phyloP scores from a whole-genome alignment of 2,797 vertebrate species.

The Acanthis flammea region DNA sequence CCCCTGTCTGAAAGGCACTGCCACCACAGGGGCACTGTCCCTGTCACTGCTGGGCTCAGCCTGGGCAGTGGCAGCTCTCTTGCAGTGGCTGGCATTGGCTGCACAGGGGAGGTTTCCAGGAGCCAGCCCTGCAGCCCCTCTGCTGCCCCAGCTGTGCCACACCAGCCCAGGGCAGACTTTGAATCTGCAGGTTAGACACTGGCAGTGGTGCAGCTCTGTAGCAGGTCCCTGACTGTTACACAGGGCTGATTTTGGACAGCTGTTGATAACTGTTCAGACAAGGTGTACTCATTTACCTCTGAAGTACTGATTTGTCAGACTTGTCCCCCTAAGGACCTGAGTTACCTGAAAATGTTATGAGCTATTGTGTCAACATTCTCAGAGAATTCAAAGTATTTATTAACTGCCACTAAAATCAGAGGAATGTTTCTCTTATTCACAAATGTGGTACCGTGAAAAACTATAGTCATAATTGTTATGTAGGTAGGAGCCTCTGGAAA shows the following conservation, averaged over 20 bases:
- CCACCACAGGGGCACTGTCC: neutral
- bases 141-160: neutral
- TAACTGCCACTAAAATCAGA: neutral
- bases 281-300: neutral
- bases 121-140: neutral
- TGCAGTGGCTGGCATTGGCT: neutral
- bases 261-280: neutral
- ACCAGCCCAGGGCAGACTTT: neutral
- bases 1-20: neutral
- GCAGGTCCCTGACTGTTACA: neutral
- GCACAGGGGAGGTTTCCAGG: neutral
- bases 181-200: neutral
- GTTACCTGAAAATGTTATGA: neutral
- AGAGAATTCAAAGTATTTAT: neutral
- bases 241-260: neutral
- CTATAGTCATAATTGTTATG: neutral
- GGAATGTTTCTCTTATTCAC: neutral
- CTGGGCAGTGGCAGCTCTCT: neutral
- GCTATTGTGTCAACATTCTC: neutral
- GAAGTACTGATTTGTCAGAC: neutral
- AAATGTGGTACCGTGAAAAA: neutral
- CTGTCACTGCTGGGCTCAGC: neutral
- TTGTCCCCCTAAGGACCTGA: neutral
- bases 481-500: neutral
- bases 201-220: neutral